Evolutionary conservation across 2,113 vertebrate genomes (phyloP), one percentile per base, ranked within the genome.

Genomic region (Columbina picui): DNA sequence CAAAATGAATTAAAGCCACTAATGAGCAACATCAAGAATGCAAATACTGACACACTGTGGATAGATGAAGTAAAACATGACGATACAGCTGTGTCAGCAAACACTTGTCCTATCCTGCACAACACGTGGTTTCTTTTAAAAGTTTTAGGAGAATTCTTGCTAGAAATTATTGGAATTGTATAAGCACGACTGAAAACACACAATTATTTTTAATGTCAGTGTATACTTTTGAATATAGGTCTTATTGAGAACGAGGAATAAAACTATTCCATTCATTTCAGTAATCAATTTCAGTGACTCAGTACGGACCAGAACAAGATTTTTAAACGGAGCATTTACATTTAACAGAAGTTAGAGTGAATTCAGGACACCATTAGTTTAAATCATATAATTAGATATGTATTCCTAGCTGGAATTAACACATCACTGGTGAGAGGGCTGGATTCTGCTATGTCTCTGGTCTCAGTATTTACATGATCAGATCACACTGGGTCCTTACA

Each of bases 31-130:
- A 32, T 50, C 6, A 10, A 14, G 53, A 69, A 93, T 74, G 89
- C 68, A 85, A 84, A 94, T 6, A 92, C 82, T 97, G 97, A 94
- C 97, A 89, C 94, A 13, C 61, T 78, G 96, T 97, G 97, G 97
- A 41, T 86, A 91, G 75, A 43, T 7, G 26, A 95, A 92, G 92
- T 65, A 97, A 14, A 7, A 61, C 91, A 92, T 13, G 39, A 74
- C 1, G 2, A 9, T 53, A 27, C 14, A 68, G 6, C n/a, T 17
- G 4, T 5, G 21, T 8, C 30, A 32, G 15, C 8, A 77, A 73
- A 43, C 50, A 13, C 41, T 57, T 14, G 36, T 34, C 63, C 41
- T n/a, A 10, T 6, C 1, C 0, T 4, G 3, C 17, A 11, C 0
- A 7, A 23, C 2, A 32, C 2, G 1, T 0, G 19, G 12, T 57